Evolutionary conservation across 2,888 invertebrate species (phyloP).

Genomic region (Agonopterix heracliana): DNA sequence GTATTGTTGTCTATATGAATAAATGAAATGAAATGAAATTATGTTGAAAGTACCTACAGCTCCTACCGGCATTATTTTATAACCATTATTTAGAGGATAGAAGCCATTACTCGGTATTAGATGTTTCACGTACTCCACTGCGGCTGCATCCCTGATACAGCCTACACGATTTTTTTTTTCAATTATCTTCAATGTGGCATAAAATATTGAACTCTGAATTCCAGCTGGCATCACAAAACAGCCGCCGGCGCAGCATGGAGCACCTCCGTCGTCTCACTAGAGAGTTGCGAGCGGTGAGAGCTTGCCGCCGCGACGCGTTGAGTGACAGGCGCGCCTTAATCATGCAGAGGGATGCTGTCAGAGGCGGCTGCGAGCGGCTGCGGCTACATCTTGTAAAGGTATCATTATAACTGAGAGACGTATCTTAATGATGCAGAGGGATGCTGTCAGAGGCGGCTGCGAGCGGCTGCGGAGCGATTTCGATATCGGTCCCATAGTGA

Average conservation of each 20-base stretch:
- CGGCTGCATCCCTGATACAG: too few relatives aligned
- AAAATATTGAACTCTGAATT: not conserved
- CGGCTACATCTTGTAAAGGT: conserved; percentile 44
- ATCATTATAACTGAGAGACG: not conserved
- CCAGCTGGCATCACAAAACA: conserved; percentile 67
- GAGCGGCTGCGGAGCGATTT: not conserved
- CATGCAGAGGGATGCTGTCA: conserved; percentile 28
- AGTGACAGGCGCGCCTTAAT: conserved; percentile 40
- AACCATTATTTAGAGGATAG: too few relatives aligned
- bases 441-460: conserved; percentile 30
- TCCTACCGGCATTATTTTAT: too few relatives aligned
- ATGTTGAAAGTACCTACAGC: too few relatives aligned
- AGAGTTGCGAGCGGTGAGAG: conserved; percentile 54
- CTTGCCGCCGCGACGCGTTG: conserved; percentile 46
- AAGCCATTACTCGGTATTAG: too few relatives aligned
- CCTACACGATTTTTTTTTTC: too few relatives aligned
- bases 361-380: conserved; percentile 35
- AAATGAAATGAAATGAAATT: too few relatives aligned
- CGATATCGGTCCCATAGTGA: too few relatives aligned
- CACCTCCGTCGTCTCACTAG: conserved; percentile 54
- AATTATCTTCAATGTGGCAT: not conserved
- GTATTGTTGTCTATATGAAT: too few relatives aligned
- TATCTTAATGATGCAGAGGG: not conserved
- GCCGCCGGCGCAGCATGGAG: conserved; percentile 58
- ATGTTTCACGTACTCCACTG: too few relatives aligned